Percentiles rank a stretch among this genome's conserved stretches.
Conservation (phyloP, 2,113 vertebrate genomes). For the Trichomycterus rosablanca region DNA sequence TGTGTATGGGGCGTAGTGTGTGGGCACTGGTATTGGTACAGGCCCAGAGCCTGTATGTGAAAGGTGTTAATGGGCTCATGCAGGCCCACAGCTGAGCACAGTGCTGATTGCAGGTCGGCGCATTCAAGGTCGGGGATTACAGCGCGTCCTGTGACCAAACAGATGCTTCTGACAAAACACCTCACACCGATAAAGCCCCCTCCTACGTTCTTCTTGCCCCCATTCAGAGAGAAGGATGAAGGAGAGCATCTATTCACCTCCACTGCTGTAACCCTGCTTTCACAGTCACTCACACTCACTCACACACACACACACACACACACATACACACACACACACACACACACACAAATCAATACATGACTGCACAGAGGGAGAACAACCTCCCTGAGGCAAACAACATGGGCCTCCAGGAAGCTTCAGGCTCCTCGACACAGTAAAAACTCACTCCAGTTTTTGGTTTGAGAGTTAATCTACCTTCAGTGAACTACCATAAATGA, state of each 20-base stretch:
- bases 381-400: slow-evolving; percentile 13
- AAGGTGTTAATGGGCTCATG: slow-evolving; percentile 51
- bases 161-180: slow-evolving; percentile 52
- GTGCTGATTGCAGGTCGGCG: slow-evolving; percentile 30
- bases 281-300: no score
- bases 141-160: slow-evolving; percentile 45
- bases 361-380: slow-evolving; percentile 33
- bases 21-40: slow-evolving; percentile 29
- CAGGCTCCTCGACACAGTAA: slow-evolving; percentile 27
- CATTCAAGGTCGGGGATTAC: slow-evolving; percentile 44
- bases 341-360: slow-evolving; percentile 40
- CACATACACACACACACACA: slow-evolving; percentile 27
- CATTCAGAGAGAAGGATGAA: slow-evolving; percentile 38
- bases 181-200: slow-evolving; percentile 41
- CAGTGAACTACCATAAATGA: no score
- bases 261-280: slow-evolving; percentile 2
- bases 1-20: slow-evolving; percentile 27
- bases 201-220: slow-evolving; percentile 24
- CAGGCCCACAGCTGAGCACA: slow-evolving; percentile 48
- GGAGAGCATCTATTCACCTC: slow-evolving; percentile 27
- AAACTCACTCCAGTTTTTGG: slow-evolving; percentile 17
- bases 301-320: slow-evolving; percentile 23
- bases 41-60: slow-evolving; percentile 30
- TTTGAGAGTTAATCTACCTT: slow-evolving; percentile 18
- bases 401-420: slow-evolving; percentile 25